These are phyloP conservation scores for Danaus chrysippus DNA, from an alignment of 2,888 invertebrate genomes.

Conservation along the genomic window DNA sequence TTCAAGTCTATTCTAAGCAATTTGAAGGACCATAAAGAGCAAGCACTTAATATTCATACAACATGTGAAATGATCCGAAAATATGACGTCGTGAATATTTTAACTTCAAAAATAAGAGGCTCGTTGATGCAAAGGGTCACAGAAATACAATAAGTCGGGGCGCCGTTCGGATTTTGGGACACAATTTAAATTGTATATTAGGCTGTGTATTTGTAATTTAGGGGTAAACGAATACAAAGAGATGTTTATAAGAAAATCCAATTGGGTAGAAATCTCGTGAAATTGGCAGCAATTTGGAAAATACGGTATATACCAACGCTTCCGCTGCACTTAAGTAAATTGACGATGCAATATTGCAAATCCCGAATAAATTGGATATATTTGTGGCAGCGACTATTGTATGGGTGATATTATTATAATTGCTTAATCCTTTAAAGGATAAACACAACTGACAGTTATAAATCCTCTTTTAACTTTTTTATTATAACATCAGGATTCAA, in stretches of 20 bases:
- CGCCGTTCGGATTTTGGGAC: conserved; percentile 52
- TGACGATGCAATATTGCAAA: conserved; percentile 18
- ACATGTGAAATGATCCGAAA: background rate
- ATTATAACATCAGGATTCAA: too few species aligned
- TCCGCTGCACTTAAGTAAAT: conserved; percentile 19
- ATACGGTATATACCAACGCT: conserved; percentile 10
- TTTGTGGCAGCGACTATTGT: conserved; percentile 7
- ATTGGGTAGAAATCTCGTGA: conserved; percentile 49
- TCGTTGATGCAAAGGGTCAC: conserved; percentile 42
- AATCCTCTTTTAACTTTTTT: too few species aligned
- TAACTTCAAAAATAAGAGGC: conserved; percentile 1
- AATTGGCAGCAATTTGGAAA: conserved; percentile 28
- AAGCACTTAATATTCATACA: conserved; percentile 2
- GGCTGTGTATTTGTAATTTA: conserved; percentile 42
- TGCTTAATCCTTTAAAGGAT: too few species aligned
- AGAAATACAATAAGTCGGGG: conserved; percentile 42
- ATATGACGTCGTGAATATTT: background rate
- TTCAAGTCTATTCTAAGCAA: background rate
- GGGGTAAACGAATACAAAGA: conserved; percentile 48
- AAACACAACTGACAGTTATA: too few species aligned
- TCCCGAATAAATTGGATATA: conserved; percentile 19
- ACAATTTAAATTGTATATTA: conserved; percentile 70
- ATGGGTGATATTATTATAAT: too few species aligned
- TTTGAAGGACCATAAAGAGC: background rate
- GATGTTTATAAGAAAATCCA: conserved; percentile 50